phyloP scores from a whole-genome alignment of 2,888 invertebrate species.

The Leptinotarsa peninsularis region DNA sequence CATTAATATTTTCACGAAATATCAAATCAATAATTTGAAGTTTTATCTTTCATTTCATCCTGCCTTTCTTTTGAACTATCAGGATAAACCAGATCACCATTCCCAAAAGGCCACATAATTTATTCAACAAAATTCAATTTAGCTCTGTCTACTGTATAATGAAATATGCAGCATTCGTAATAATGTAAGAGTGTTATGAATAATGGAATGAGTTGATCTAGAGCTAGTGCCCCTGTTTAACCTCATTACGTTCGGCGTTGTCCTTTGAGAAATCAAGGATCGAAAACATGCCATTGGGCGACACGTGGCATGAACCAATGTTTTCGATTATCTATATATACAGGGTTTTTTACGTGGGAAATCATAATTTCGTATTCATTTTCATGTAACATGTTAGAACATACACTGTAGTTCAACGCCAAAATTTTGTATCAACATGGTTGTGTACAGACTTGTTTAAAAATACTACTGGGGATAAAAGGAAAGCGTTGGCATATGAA shows the following conservation, averaged over 20 bases:
- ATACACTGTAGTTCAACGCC: too few relatives aligned
- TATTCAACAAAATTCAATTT: constrained; percentile 26
- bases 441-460: too few relatives aligned
- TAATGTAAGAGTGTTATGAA: constrained; percentile 51
- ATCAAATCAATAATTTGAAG: too few relatives aligned
- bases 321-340: not conserved
- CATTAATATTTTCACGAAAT: too few relatives aligned
- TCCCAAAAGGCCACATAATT: constrained; percentile 17
- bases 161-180: constrained; percentile 44
- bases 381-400: too few relatives aligned
- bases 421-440: too few relatives aligned
- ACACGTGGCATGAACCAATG: constrained; percentile 35
- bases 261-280: constrained; percentile 54
- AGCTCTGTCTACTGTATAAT: constrained; percentile 31
- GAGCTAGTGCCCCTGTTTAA: constrained; percentile 47
- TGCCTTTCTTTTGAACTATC: not conserved
- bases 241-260: constrained; percentile 46
- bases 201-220: constrained; percentile 48
- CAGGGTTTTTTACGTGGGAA: too few relatives aligned
- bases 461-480: too few relatives aligned
- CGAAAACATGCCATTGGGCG: constrained; percentile 33
- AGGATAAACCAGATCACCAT: not conserved
- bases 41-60: not conserved
- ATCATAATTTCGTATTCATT: too few relatives aligned
- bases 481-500: too few relatives aligned